These are phyloP conservation scores for Gambelia wislizenii DNA, from an alignment of 2,797 vertebrate species.

Conservation along the genomic window DNA sequence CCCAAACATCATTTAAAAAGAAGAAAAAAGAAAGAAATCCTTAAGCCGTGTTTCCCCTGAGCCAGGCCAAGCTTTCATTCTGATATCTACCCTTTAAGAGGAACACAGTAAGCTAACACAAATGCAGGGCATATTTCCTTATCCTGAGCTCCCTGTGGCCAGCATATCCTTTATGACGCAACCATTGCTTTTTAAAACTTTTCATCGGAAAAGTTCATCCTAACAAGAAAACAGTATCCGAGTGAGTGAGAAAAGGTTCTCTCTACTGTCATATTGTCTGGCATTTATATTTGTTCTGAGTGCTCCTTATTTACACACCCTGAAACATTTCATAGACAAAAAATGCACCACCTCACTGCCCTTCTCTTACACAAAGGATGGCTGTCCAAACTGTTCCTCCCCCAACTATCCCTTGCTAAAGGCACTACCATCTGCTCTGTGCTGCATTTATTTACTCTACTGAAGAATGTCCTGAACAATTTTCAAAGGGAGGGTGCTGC, in stretches of 20 bases:
- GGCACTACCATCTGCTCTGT: neutral
- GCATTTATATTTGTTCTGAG: neutral
- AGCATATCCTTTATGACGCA: neutral
- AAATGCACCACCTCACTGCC: neutral
- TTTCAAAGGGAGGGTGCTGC: neutral
- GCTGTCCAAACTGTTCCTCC: neutral
- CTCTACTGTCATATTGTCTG: neutral
- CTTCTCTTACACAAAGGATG: neutral
- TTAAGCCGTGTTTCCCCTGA: slow-evolving; percentile 5
- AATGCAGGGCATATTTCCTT: slow-evolving; percentile 36
- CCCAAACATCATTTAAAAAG: slow-evolving; percentile 24
- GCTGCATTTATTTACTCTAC: neutral
- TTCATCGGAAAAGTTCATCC: neutral
- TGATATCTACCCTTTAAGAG: neutral
- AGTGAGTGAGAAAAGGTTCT: neutral
- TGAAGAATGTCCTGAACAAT: neutral
- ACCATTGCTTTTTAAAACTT: neutral
- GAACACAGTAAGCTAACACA: neutral
- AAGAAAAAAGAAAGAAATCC: neutral
- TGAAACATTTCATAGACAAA: neutral
- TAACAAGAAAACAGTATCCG: neutral
- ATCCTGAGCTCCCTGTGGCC: slow-evolving; percentile 19
- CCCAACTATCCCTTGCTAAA: neutral
- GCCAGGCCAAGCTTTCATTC: slow-evolving; percentile 40
- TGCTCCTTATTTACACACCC: neutral